Conservation (phyloP, 2,797 vertebrate species). For the Crocidura indochinensis region DNA sequence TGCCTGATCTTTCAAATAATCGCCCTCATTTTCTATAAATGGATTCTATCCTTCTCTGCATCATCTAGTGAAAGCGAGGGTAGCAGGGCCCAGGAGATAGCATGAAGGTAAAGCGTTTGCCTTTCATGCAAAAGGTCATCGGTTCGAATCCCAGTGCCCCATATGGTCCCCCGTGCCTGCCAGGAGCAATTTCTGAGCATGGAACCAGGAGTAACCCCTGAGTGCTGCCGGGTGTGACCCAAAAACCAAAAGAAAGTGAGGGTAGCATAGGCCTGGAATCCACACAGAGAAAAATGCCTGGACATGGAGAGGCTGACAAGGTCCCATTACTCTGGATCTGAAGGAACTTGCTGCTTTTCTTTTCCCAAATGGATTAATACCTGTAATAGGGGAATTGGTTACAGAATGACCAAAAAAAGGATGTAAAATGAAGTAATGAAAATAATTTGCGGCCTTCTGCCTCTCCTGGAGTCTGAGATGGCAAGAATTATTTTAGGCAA, state of each 20-base stretch:
- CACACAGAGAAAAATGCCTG: background rate
- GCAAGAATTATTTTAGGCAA: background rate
- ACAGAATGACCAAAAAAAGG: background rate
- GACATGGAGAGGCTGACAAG: background rate
- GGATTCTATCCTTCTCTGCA: background rate
- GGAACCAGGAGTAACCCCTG: no score
- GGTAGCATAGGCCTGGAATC: background rate
- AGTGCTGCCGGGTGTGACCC: no score
- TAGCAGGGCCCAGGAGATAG: no score
- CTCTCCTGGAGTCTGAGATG: background rate
- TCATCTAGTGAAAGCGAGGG: background rate
- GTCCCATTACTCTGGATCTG: background rate
- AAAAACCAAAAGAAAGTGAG: no score
- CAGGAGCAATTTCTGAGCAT: no score
- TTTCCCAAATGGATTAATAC: background rate
- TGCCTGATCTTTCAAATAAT: background rate
- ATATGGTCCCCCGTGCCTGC: no score
- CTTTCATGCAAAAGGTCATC: no score
- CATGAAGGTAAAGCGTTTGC: no score
- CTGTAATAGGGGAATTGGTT: slow-evolving; percentile 11
- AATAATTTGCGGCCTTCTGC: background rate
- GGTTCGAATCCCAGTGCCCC: no score
- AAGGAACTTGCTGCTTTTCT: slow-evolving; percentile 6
- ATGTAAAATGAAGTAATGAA: background rate
- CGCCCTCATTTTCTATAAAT: background rate